Conservation (phyloP, 2,113 vertebrate genomes). For the Asarcornis scutulata region DNA sequence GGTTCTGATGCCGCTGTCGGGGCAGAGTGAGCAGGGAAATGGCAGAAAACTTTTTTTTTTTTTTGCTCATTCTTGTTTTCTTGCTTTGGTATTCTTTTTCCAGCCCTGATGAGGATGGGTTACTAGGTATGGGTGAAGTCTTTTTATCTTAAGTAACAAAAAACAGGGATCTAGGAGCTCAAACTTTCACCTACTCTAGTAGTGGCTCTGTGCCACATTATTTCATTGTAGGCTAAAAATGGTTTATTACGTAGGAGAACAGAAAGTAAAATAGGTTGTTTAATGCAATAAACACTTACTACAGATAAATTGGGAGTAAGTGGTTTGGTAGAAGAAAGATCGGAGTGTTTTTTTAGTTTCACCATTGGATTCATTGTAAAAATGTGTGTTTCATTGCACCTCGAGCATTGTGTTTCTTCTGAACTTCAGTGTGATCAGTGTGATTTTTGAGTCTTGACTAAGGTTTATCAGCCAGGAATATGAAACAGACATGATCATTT, state of each 20-base stretch:
- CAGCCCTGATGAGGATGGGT: background rate
- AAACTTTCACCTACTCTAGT: background rate
- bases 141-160: background rate
- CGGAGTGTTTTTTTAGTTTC: slow-evolving; percentile 35
- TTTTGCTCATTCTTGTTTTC: background rate
- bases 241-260: background rate
- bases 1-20: background rate
- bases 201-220: background rate
- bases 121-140: background rate
- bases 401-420: background rate
- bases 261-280: background rate
- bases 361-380: slow-evolving; percentile 31
- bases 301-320: slow-evolving; percentile 31
- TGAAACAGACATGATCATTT: slow-evolving; percentile 24
- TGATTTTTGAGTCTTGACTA: slow-evolving; percentile 21
- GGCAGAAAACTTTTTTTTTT: background rate
- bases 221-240: background rate
- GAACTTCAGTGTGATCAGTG: background rate
- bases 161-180: background rate
- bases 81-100: background rate
- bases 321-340: slow-evolving; percentile 47
- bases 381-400: slow-evolving; percentile 40
- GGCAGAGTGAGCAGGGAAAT: background rate
- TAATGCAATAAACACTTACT: slow-evolving; percentile 12
- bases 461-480: slow-evolving; percentile 35